Base-by-base conservation (phyloP, 2,888 invertebrate genomes). In the Acrobasis repandana region DNA sequence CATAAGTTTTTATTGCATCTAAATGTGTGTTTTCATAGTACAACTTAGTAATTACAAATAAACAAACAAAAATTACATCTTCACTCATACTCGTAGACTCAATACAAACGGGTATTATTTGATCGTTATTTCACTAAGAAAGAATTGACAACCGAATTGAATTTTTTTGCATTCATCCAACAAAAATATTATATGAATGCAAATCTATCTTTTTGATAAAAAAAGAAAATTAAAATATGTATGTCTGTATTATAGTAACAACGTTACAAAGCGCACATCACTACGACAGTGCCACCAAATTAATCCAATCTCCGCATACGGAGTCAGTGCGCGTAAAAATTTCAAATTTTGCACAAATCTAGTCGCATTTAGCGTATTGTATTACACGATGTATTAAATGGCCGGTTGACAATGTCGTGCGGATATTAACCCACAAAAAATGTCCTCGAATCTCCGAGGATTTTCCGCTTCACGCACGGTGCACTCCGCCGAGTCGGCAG, bases 401-500 rank as follows among this genome's bases (percentile, higher is more conserved):
- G 91, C 88, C 83, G 84, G 85, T 88, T 90, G 90, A 92, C 91
- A 92, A 91, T 91, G 90, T 90, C 87, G 88, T 86, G 87, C 90
- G 89, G 90, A 92, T 91, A 92, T 91, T 90, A 90, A 86, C 87
- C 87, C 85, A 89, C 90, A 92, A 92, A 92, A 92, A 91, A 88
- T 88, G 88, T 90, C 90, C 90, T 90, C 89, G 80, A 89, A 90
- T 84, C 85, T 89, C 87, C 88, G 88, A 90, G 92, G 92, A 92
- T 92, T 92, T 92, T 92, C 91, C 92, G 90, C 92, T 90, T 92
- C 90, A 92, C 90, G 91, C 89, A 85, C 85, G 79, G 73, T 91
- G 92, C 88, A 88, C 92, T 89, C 81, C 87, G 83, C 86, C 79
- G 82, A 85, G 82, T 85, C 87, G 88, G 86, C 92, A 92, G 92